A percentile compares a stretch with the other conserved stretches of the same genome.
phyloP scores from a whole-genome alignment of 2,113 vertebrate genomes.

The Echinops telfairi region DNA sequence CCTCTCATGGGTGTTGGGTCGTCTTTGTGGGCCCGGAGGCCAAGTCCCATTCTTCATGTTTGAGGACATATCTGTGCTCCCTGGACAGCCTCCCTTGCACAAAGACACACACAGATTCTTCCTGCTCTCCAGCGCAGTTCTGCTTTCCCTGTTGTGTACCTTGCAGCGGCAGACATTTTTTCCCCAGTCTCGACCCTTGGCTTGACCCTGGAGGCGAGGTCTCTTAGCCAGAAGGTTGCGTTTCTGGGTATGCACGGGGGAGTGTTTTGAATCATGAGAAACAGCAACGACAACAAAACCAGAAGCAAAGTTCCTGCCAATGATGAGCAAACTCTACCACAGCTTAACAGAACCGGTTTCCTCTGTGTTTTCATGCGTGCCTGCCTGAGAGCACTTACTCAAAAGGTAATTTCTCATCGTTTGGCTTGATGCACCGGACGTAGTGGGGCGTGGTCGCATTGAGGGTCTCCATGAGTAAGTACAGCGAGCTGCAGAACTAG shows the following conservation, averaged over 20 bases:
- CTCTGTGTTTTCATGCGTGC: background rate
- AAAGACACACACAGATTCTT: background rate
- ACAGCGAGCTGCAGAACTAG: constrained; percentile 95
- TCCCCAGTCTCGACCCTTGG: background rate
- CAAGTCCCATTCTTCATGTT: background rate
- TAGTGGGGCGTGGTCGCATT: constrained; percentile 98
- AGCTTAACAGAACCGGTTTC: background rate
- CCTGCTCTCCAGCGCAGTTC: no score
- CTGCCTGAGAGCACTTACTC: constrained; percentile 90
- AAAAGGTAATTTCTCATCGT: constrained; percentile 95
- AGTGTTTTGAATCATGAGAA: background rate
- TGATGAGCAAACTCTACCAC: background rate
- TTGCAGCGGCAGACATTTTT: background rate
- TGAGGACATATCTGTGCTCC: background rate
- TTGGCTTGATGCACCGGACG: constrained; percentile 98
- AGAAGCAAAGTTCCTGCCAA: background rate
- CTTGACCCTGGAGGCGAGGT: background rate
- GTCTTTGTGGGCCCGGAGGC: background rate
- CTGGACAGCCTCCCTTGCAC: background rate
- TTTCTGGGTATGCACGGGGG: background rate
- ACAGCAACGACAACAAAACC: background rate
- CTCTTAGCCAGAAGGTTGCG: background rate
- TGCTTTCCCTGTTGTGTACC: background rate
- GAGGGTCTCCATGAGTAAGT: constrained; percentile 96
- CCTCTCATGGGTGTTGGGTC: background rate